Conservation (phyloP, 2,888 invertebrate species). For the Alcis repandata region DNA sequence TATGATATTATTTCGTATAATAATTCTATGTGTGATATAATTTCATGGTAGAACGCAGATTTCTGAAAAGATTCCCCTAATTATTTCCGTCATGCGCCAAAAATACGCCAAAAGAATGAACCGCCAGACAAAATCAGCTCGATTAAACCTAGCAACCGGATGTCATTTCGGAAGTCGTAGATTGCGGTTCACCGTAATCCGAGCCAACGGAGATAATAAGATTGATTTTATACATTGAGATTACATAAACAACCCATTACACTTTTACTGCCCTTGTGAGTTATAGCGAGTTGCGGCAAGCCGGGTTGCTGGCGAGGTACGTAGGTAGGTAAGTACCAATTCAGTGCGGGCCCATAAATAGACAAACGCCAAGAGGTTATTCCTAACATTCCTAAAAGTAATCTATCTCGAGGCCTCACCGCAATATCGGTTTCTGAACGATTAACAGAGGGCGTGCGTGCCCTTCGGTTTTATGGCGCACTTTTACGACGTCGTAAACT, state of each 20-base stretch:
- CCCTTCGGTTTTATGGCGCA: constrained; percentile 84
- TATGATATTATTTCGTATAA: too few species aligned
- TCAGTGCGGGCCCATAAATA: constrained; percentile 75
- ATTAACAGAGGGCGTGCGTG: constrained; percentile 86
- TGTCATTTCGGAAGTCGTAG: constrained; percentile 28
- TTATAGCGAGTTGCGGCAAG: constrained; percentile 29
- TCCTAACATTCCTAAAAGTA: constrained; percentile 78
- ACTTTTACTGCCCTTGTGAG: constrained; percentile 35
- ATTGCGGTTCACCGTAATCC: constrained; percentile 33
- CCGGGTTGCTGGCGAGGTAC: constrained; percentile 43
- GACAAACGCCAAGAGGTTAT: constrained; percentile 82
- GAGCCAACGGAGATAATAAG: constrained; percentile 37
- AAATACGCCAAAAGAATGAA: constrained; percentile 2
- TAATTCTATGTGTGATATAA: too few species aligned
- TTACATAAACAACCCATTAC: constrained; percentile 52
- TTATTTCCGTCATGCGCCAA: background rate
- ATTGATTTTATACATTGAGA: constrained; percentile 38
- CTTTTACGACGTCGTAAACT: constrained; percentile 85
- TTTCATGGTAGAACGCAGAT: too few species aligned
- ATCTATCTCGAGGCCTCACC: constrained; percentile 84
- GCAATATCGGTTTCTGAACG: constrained; percentile 86
- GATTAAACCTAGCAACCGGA: constrained; percentile 9
- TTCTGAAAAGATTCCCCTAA: too few species aligned
- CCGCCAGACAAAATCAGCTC: background rate
- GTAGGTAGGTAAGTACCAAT: constrained; percentile 53